A percentile compares a stretch with the other conserved stretches of the same genome.
phyloP scores from a whole-genome alignment of 2,797 vertebrate species.

The Sphenodon punctatus region DNA sequence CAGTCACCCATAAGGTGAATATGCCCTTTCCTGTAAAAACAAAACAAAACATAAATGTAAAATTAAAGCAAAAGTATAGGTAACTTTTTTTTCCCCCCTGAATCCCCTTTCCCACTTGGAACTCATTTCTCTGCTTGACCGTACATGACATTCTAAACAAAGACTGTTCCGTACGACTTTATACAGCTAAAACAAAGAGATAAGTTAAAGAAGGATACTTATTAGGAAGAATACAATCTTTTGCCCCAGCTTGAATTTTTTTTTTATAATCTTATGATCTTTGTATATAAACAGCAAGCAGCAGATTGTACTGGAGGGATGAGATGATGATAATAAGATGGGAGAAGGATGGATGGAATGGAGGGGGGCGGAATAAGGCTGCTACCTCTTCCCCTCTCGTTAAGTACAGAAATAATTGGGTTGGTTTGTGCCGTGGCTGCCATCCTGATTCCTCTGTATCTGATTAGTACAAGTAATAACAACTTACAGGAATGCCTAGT shows the following conservation, averaged over 20 bases:
- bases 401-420: constrained; percentile 46
- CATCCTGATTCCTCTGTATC: background rate
- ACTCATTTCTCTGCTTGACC: background rate
- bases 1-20: background rate
- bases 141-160: background rate
- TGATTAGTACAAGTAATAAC: too few relatives aligned
- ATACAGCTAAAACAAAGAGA: background rate
- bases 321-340: background rate
- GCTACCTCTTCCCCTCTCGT: constrained; percentile 37
- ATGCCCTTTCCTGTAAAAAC: background rate
- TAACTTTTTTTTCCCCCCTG: background rate
- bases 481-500: too few relatives aligned
- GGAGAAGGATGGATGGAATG: background rate
- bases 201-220: background rate
- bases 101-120: background rate
- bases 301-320: constrained; percentile 29
- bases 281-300: constrained; percentile 20
- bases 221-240: background rate
- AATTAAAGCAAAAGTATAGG: background rate
- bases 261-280: constrained; percentile 1
- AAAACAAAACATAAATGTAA: too few relatives aligned
- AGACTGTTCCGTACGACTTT: background rate
- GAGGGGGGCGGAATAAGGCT: too few relatives aligned
- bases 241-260: background rate
- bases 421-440: constrained; percentile 55